These are phyloP conservation scores for Aphidius ervi DNA, from an alignment of 1,140 invertebrate species.

Conservation along the genomic window DNA sequence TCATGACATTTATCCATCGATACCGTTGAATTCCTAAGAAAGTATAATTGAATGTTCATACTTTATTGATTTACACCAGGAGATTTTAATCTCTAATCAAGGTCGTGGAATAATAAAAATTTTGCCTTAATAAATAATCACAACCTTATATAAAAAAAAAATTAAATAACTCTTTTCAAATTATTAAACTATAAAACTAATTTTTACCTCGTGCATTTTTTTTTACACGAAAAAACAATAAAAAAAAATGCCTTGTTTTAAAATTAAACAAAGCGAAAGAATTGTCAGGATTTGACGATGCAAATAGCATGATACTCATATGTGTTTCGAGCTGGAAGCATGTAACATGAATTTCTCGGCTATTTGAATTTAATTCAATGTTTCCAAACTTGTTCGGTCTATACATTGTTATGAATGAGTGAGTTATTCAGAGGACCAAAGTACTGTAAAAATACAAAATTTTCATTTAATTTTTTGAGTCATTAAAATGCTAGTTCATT, in stretches of 20 bases:
- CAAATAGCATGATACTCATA: slow-evolving; percentile 6
- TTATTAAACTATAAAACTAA: no score
- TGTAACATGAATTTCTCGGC: slow-evolving; percentile 17
- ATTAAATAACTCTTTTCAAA: no score
- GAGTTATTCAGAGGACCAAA: slow-evolving; percentile 5
- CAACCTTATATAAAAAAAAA: no score
- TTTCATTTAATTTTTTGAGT: no score
- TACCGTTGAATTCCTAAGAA: no score
- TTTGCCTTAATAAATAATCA: no score
- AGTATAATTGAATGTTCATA: no score
- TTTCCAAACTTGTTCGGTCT: slow-evolving; percentile 3
- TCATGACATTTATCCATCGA: no score
- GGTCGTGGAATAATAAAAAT: no score
- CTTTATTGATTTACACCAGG: no score
- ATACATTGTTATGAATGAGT: slow-evolving; percentile 5
- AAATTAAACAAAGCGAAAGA: not conserved
- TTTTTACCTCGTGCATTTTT: not conserved
- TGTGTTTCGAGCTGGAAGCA: slow-evolving; percentile 2
- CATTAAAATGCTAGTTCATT: no score
- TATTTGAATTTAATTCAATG: slow-evolving; percentile 25
- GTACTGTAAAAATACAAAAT: not conserved
- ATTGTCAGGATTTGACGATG: slow-evolving; percentile 6
- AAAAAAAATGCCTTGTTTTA: not conserved
- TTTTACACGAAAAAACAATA: not conserved
- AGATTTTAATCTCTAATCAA: no score